Conservation (phyloP, 2,797 vertebrate species). For the Anableps anableps region DNA sequence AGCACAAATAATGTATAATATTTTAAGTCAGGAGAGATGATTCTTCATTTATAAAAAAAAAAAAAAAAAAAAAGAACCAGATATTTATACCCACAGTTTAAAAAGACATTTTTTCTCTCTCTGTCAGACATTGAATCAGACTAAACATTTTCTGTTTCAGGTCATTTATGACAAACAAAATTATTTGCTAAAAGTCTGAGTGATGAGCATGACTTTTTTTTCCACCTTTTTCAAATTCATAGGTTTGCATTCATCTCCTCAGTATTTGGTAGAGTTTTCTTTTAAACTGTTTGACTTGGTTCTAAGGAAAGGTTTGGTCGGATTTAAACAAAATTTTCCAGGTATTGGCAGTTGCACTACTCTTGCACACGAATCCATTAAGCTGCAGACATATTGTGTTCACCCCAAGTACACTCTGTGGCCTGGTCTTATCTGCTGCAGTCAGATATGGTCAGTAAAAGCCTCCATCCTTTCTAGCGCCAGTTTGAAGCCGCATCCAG, state of each 20-base stretch:
- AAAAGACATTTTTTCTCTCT: too few species aligned
- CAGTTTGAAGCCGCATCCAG: conserved; percentile 11
- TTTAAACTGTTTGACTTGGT: background rate
- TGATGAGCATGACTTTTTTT: background rate
- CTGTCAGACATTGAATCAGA: too few species aligned
- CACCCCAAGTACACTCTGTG: background rate
- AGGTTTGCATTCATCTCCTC: background rate
- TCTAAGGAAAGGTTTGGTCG: background rate
- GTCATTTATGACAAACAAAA: too few species aligned
- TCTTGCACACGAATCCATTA: conserved; percentile 16
- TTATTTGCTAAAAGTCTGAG: background rate
- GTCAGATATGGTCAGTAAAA: conserved; percentile 4
- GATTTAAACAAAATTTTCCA: conserved; percentile 2
- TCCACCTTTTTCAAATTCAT: conserved; percentile 2
- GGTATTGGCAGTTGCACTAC: background rate
- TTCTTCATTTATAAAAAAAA: background rate
- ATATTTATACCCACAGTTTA: too few species aligned
- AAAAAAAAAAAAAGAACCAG: too few species aligned
- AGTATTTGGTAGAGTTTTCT: background rate
- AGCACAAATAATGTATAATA: background rate
- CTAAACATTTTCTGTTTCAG: too few species aligned
- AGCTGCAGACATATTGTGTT: conserved; percentile 14
- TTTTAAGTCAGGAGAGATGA: background rate
- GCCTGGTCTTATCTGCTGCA: conserved; percentile 1
- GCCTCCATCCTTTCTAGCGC: background rate